phyloP scores from a whole-genome alignment of 2,888 invertebrate genomes.

The Pammene aurita region DNA sequence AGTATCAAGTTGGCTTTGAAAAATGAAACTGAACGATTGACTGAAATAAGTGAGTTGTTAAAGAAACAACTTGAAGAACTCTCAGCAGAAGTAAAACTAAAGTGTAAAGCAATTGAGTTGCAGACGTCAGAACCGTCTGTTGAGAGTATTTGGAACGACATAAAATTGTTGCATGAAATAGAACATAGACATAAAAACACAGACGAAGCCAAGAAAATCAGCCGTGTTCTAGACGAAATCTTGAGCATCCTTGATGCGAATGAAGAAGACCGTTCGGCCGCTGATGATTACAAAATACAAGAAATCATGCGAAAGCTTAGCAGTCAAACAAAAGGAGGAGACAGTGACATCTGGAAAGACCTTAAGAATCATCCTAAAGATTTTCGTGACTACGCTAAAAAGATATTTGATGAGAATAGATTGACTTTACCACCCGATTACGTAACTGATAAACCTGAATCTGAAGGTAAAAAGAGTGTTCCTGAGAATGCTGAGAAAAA shows the following conservation, averaged over 20 bases:
- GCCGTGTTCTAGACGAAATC: slow-evolving; percentile 55
- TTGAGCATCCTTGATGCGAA: slow-evolving; percentile 52
- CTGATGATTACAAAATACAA: slow-evolving; percentile 55
- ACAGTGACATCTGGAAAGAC: slow-evolving; percentile 19
- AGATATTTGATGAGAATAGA: slow-evolving; percentile 28
- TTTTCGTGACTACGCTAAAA: slow-evolving; percentile 38
- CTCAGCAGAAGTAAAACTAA: slow-evolving; percentile 53
- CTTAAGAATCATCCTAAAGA: slow-evolving; percentile 31
- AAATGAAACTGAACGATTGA: slow-evolving; percentile 57
- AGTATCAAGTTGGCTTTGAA: slow-evolving; percentile 52
- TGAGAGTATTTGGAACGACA: slow-evolving; percentile 56
- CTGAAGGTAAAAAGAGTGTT: not conserved
- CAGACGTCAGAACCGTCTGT: slow-evolving; percentile 49
- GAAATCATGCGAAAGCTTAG: slow-evolving; percentile 53
- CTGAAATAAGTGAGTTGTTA: slow-evolving; percentile 57
- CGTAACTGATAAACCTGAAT: not conserved
- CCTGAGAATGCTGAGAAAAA: not conserved
- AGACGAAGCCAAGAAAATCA: slow-evolving; percentile 58
- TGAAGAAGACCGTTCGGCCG: slow-evolving; percentile 33
- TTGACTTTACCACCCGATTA: not conserved
- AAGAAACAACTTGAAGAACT: slow-evolving; percentile 60
- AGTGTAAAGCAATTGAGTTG: slow-evolving; percentile 49
- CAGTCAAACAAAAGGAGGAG: slow-evolving; percentile 42
- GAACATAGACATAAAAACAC: slow-evolving; percentile 54
- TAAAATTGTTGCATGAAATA: slow-evolving; percentile 57